Conservation (phyloP, 2,113 vertebrate species). For the Stegastes partitus region DNA sequence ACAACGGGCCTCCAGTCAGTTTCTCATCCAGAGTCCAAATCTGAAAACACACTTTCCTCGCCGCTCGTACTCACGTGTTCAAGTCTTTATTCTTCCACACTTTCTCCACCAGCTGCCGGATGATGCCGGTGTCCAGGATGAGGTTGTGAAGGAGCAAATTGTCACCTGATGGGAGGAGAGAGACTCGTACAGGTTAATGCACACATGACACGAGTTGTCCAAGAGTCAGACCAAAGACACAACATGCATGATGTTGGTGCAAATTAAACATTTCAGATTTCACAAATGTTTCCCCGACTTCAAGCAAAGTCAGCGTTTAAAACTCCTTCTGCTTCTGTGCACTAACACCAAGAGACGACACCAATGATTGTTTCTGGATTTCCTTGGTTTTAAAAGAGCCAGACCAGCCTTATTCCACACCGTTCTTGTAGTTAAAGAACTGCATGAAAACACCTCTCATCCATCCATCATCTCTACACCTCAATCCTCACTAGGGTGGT, state of each 20-base stretch:
- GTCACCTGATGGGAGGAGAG: constrained; percentile 82
- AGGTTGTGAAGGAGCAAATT: constrained; percentile 97
- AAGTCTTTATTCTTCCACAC: constrained; percentile 98
- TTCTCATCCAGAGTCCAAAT: background rate
- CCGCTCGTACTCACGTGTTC: constrained; percentile 89
- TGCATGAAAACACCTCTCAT: background rate
- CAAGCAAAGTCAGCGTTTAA: no score
- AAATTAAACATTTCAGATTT: background rate
- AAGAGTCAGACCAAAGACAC: background rate
- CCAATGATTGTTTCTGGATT: background rate
- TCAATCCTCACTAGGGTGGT: no score
- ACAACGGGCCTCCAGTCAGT: background rate
- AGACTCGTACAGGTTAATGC: background rate
- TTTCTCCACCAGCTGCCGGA: constrained; percentile 93
- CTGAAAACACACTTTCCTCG: background rate
- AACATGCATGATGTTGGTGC: background rate
- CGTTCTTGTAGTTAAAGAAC: background rate
- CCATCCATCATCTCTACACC: no score
- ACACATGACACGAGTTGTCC: background rate
- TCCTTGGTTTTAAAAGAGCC: no score
- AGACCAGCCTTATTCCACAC: background rate
- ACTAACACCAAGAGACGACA: background rate
- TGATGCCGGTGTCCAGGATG: constrained; percentile 97
- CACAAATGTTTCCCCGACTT: no score
- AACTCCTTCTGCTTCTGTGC: no score